phyloP scores from a whole-genome alignment of 2,113 vertebrate species.

The Corydoras maculifer region DNA sequence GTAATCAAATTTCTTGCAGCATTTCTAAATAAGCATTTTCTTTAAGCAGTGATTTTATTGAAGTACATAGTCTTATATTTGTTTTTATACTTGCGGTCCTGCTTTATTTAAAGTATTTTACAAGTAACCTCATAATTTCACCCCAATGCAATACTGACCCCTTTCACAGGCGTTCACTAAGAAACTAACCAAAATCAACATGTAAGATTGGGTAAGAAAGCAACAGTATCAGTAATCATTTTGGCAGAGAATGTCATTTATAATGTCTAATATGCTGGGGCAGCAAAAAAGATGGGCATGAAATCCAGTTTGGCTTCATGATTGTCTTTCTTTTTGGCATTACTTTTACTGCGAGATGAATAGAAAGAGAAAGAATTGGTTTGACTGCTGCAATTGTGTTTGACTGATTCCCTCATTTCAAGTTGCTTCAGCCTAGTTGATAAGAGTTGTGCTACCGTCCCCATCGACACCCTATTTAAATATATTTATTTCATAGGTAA shows the following conservation, averaged over 20 bases:
- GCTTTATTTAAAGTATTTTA: background rate
- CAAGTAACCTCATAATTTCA: background rate
- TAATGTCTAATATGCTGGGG: constrained; percentile 5
- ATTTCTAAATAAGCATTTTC: too few relatives aligned
- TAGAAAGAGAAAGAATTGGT: background rate
- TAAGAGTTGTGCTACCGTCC: constrained; percentile 15
- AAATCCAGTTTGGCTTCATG: constrained; percentile 8
- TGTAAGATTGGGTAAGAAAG: constrained; percentile 10
- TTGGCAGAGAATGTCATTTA: background rate
- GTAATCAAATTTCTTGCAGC: too few relatives aligned
- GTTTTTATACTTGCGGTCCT: background rate
- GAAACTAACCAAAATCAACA: constrained; percentile 15
- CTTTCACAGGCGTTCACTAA: constrained; percentile 51
- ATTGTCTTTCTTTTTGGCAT: constrained; percentile 19
- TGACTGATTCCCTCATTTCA: background rate
- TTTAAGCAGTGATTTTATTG: too few relatives aligned
- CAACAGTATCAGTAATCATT: constrained; percentile 1
- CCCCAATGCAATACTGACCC: constrained; percentile 41
- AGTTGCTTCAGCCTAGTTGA: constrained; percentile 17
- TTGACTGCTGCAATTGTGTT: background rate
- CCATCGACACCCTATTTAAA: background rate
- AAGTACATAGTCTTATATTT: too few relatives aligned
- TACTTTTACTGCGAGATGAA: constrained; percentile 10
- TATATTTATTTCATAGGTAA: constrained; percentile 11
- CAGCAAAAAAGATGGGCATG: background rate